Base-by-base conservation (phyloP, 92 coral and sea anemone species). In the Porites evermanni region DNA sequence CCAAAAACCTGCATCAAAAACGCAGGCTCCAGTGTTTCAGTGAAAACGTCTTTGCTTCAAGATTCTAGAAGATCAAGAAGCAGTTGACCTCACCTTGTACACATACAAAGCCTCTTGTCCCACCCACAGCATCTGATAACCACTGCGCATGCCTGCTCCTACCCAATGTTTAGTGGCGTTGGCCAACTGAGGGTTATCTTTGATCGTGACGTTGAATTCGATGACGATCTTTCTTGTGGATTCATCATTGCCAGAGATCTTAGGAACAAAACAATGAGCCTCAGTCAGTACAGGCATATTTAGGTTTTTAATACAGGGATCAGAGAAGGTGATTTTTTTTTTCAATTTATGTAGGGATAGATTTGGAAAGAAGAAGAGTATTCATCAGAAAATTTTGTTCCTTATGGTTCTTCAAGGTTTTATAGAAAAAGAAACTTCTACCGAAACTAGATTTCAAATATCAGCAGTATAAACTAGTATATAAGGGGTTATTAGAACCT, bases 131-230 rank as follows among this genome's bases (percentile, higher is more conserved):
- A 97, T 97, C 47, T 93, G 95, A 59, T 89, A 91, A 20, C 97
- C 99, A 90, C 98, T 93, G 87, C 94, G 95, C 89, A 95, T 84
- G 75, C 99, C 99, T 66, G 95, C 94, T 18, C 99, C 99, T 70
- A 90, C 95, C 99, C 98, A 97, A 70, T 93, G 97, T 80, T 89
- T 93, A 32, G 98, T 91, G 61, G 82, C 85, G 72, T 97, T 97
- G 54, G 88, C 93, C 60, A 97, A 77, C 47, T 86, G 66, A 59
- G 94, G 94, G 70, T 95, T 93, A 79, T 97, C 99, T 64, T 61
- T 77, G 52, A 97, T 89, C n/a, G 88, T 91, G 10, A 93, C 96
- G 47, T 91, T 84, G 89, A 88, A 97, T 65, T 87, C 86, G 60
- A 95, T 89, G 65, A 58, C 87, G 66, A 97, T 93, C 72, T 70